Evolutionary conservation across 2,797 vertebrate genomes (phyloP), one percentile per base, ranked within the genome.

Genomic region (Pseudotriccus pelzelni): DNA sequence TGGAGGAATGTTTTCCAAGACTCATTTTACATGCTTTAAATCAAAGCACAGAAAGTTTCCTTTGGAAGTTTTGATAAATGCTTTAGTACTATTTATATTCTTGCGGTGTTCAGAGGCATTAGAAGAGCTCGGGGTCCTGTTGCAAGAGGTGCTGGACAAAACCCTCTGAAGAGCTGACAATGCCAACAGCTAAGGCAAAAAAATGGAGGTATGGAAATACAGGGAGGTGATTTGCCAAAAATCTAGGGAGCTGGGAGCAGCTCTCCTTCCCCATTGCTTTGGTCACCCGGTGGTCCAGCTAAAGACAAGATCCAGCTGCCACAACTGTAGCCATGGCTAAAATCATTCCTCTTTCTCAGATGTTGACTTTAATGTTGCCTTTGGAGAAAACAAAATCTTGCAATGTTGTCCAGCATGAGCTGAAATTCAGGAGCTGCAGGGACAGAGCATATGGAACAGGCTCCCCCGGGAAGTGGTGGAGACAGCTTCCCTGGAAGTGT

Each of bases 1-100:
- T 68, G 43, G 30, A 90, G 85, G 50, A 91, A 94, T 94, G 87
- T 93, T 95, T 96, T 95, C 89, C 66, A 87, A 89, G 93, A 36
- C 85, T 94, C 87, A 7, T 84, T 97, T 95, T 96, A 94, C 90
- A 81, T 4, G 3, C 55, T 78, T 59, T 84, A 94, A 95, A 94
- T 90, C 91, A 94, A 84, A 95, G 90, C 87, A 78, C 83, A 86
- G 77, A 91, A 87, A 79, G 85, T 47, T 24, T 52, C 85, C 83
- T 90, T 86, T 81, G 83, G 78, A 41, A 27, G 66, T 63, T 95
- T 94, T 95, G 91, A 93, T 68, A 90, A 95, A 95, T 90, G 77
- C 47, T 75, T 79, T 90, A 19, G 47, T 27, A 4, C 73, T 93
- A 69, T 95, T 97, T 95, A 87, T 73, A 74, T 73, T 89, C 50